A percentile compares a stretch with the other conserved stretches of the same genome.
These are phyloP conservation scores for Xiphophorus maculatus DNA, from an alignment of 2,113 vertebrate genomes.

Conservation along the genomic window DNA sequence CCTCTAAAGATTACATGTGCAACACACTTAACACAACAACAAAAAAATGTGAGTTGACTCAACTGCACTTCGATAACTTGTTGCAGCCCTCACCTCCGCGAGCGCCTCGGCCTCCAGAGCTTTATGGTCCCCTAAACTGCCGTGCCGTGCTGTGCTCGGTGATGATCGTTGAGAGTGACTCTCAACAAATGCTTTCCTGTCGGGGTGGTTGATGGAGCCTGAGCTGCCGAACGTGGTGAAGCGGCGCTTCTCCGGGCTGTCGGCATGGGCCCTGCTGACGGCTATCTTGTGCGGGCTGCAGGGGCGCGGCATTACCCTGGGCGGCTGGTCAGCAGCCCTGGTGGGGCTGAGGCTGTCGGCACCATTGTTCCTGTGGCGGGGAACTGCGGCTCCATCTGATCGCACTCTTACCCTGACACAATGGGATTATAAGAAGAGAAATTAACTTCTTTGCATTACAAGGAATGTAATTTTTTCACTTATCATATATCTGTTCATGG, in stretches of 20 bases:
- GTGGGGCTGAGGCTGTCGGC: slow-evolving; percentile 91
- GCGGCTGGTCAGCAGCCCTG: slow-evolving; percentile 88
- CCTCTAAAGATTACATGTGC: background rate
- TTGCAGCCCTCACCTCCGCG: slow-evolving; percentile 83
- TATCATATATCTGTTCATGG: background rate
- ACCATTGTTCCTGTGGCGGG: slow-evolving; percentile 85
- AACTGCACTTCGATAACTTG: background rate
- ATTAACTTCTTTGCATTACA: background rate
- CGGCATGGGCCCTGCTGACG: slow-evolving; percentile 84
- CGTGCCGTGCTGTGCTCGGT: slow-evolving; percentile 89
- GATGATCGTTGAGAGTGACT: slow-evolving; percentile 86
- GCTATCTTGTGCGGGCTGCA: slow-evolving; percentile 96
- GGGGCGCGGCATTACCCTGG: slow-evolving; percentile 91
- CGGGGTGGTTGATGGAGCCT: slow-evolving; percentile 91
- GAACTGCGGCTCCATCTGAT: slow-evolving; percentile 92
- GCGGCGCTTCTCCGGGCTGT: slow-evolving; percentile 94
- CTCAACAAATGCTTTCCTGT: slow-evolving; percentile 88
- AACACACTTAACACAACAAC: background rate
- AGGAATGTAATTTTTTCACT: background rate
- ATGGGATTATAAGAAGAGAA: background rate
- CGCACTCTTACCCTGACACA: slow-evolving; percentile 88
- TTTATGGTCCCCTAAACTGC: slow-evolving; percentile 96
- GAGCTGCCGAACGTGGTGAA: slow-evolving; percentile 93
- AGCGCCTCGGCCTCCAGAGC: slow-evolving; percentile 94
- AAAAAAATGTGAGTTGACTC: background rate